These are phyloP conservation scores for Heterodera carotae DNA, from an alignment of 1,140 invertebrate species.

Conservation along the genomic window DNA sequence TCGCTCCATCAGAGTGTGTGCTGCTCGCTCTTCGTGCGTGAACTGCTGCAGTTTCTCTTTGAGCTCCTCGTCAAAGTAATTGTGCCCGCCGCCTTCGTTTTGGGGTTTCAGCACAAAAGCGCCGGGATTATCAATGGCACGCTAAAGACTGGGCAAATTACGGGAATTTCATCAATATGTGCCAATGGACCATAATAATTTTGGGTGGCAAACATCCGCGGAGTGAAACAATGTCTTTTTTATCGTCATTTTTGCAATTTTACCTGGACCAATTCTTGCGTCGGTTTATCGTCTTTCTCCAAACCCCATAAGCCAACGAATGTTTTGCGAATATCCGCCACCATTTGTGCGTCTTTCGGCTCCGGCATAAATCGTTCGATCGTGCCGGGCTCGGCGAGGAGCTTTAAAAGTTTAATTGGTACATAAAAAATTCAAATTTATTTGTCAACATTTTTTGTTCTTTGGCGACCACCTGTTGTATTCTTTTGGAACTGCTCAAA, in stretches of 20 bases:
- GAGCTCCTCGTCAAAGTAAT: constrained; percentile 84
- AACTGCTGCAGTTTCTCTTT: constrained; percentile 72
- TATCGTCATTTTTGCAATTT: neutral
- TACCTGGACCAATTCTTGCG: constrained; percentile 46
- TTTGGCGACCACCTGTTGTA: constrained; percentile 66
- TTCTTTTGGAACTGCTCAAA: constrained; percentile 71
- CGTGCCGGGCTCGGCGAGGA: constrained; percentile 69
- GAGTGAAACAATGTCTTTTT: too few relatives aligned
- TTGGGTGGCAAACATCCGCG: too few relatives aligned
- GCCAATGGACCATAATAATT: too few relatives aligned
- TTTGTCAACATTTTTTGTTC: too few relatives aligned
- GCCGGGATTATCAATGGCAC: constrained; percentile 79
- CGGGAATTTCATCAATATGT: too few relatives aligned
- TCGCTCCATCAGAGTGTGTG: constrained; percentile 89
- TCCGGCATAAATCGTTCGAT: constrained; percentile 74
- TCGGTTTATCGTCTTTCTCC: constrained; percentile 69
- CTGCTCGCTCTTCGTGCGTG: constrained; percentile 75
- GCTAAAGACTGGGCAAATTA: too few relatives aligned
- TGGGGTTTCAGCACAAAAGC: constrained; percentile 94
- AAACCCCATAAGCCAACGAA: constrained; percentile 88
- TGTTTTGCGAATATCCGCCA: constrained; percentile 74
- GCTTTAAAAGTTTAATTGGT: constrained; percentile 24
- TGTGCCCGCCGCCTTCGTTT: constrained; percentile 80
- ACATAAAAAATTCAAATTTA: too few relatives aligned
- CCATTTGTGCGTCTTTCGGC: constrained; percentile 26